Evolutionary conservation across 1,140 invertebrate genomes (phyloP).

Genomic region (Macrostomum lignano): DNA sequence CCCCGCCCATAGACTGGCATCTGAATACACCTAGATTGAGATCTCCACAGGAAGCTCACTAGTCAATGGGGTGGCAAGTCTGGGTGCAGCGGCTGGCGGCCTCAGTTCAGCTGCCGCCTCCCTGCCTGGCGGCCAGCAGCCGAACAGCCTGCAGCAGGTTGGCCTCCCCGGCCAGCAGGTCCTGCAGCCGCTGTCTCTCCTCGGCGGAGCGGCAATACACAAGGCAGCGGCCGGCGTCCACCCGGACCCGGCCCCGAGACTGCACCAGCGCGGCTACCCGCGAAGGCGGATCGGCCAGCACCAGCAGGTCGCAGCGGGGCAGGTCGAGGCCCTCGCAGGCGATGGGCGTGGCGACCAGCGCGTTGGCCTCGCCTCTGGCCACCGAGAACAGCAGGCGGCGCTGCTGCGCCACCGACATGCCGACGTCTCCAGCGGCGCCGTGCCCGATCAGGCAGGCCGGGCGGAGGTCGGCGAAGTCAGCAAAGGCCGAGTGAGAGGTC

Average conservation of each 20-base stretch:
- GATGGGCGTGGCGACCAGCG: slow-evolving; percentile 18
- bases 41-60: no score
- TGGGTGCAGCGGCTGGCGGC: no score
- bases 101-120: no score
- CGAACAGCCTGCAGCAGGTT: no score
- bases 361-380: slow-evolving; percentile 1
- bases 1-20: no score
- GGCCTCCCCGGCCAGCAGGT: no score
- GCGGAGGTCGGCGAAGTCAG: no score
- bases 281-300: slow-evolving; percentile 16
- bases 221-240: slow-evolving; percentile 16
- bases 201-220: slow-evolving; percentile 17
- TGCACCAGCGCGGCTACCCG: slow-evolving; percentile 17
- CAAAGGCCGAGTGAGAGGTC: slow-evolving; percentile 8
- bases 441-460: slow-evolving; percentile 10
- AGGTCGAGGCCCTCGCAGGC: slow-evolving; percentile 21
- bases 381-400: slow-evolving; percentile 12
- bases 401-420: slow-evolving; percentile 16
- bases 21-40: no score
- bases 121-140: no score
- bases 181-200: no score
- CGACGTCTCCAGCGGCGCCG: slow-evolving; percentile 8
- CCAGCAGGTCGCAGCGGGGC: slow-evolving; percentile 17
- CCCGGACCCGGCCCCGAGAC: slow-evolving; percentile 17
- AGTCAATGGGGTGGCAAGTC: no score